Conservation (phyloP, 1,140 invertebrate species). For the Phenacoccus solenopsis region DNA sequence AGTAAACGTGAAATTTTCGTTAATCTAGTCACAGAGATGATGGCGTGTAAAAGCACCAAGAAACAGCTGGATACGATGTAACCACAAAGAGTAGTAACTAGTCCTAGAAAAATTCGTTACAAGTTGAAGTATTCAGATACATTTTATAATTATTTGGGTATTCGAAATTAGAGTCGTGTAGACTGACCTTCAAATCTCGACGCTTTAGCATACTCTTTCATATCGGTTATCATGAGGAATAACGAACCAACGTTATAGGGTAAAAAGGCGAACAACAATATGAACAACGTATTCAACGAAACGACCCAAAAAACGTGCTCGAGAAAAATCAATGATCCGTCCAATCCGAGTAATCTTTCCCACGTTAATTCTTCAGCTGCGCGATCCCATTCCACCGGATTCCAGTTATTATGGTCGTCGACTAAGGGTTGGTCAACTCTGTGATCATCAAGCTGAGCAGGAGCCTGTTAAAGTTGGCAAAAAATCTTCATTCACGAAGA, state of each 20-base stretch:
- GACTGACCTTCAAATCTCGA: slow-evolving; percentile 68
- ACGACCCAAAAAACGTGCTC: slow-evolving; percentile 99
- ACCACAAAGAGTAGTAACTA: slow-evolving; percentile 83
- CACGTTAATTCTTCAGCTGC: slow-evolving; percentile 95
- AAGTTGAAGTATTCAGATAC: too few species aligned
- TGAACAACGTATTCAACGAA: slow-evolving; percentile 91
- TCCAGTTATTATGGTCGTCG: slow-evolving; percentile 81
- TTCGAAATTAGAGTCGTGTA: not conserved
- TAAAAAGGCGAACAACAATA: slow-evolving; percentile 86
- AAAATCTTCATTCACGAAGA: not conserved
- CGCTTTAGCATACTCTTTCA: slow-evolving; percentile 58
- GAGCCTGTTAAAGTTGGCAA: too few species aligned
- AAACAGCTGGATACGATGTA: slow-evolving; percentile 81
- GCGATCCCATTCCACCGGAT: slow-evolving; percentile 95
- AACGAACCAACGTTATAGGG: slow-evolving; percentile 91
- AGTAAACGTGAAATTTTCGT: slow-evolving; percentile 69
- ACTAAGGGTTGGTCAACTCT: slow-evolving; percentile 22
- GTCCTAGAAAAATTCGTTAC: slow-evolving; percentile 33
- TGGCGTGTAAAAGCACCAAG: slow-evolving; percentile 68
- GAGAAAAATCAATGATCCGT: slow-evolving; percentile 90
- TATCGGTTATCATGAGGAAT: slow-evolving; percentile 58
- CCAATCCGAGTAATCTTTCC: slow-evolving; percentile 88
- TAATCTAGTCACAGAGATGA: slow-evolving; percentile 59
- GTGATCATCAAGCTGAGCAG: slow-evolving; percentile 23
- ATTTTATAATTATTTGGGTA: too few species aligned